phyloP scores from a whole-genome alignment of 30 jellyfish, hydroid and myxozoan species.

The Phacellophora camtschatica region DNA sequence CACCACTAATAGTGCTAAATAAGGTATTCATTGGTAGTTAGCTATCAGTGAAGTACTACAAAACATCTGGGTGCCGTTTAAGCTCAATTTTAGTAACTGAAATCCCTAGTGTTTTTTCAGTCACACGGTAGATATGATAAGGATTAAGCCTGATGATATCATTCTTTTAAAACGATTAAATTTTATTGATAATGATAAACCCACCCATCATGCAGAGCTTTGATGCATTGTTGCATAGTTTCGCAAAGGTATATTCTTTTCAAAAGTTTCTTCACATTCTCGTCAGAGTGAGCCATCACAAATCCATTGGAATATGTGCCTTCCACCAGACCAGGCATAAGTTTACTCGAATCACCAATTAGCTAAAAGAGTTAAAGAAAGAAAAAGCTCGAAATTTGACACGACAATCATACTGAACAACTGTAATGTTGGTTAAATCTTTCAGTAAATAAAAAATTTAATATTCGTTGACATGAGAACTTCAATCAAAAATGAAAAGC shows the following conservation, averaged over 20 bases:
- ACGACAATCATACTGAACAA: background rate
- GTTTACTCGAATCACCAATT: background rate
- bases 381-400: background rate
- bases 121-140: too few species aligned
- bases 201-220: constrained; percentile 2
- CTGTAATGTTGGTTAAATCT: too few species aligned
- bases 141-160: too few species aligned
- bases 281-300: background rate
- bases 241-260: background rate
- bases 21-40: too few species aligned
- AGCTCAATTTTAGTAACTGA: too few species aligned
- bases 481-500: too few species aligned
- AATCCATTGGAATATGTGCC: background rate
- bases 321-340: background rate
- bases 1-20: too few species aligned
- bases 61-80: too few species aligned
- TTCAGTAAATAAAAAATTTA: too few species aligned
- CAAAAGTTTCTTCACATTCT: background rate
- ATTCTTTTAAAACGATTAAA: background rate
- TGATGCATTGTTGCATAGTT: background rate
- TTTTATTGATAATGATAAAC: background rate
- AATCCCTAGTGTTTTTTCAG: too few species aligned
- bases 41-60: too few species aligned
- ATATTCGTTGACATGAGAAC: too few species aligned
- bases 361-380: background rate